Percentiles rank a stretch among this genome's conserved stretches.
phyloP scores from a whole-genome alignment of 2,888 invertebrate genomes.

The Rhamnusium bicolor region DNA sequence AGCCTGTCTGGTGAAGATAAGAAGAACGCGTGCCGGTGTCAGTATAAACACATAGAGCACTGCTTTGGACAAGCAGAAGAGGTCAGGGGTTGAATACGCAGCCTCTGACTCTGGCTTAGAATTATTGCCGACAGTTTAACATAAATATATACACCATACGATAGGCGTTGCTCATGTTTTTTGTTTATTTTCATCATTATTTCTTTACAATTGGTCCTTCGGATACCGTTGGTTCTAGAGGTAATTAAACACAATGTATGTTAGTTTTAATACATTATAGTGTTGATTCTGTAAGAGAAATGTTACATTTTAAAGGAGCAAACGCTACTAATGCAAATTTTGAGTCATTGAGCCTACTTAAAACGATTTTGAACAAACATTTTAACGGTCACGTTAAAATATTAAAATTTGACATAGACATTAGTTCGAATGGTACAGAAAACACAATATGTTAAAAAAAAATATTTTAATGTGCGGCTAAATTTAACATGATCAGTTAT shows the following conservation, averaged over 20 bases:
- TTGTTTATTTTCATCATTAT: neutral
- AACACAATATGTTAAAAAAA: too few species aligned
- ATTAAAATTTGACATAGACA: too few species aligned
- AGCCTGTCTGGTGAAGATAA: constrained; percentile 17
- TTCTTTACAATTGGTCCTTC: neutral
- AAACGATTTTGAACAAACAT: too few species aligned
- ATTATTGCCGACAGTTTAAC: constrained; percentile 2
- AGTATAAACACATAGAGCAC: constrained; percentile 23
- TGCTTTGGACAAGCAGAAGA: constrained; percentile 4
- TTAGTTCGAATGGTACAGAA: too few species aligned
- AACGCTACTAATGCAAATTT: too few species aligned
- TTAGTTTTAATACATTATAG: too few species aligned
- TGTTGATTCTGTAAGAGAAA: too few species aligned
- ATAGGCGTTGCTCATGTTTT: neutral
- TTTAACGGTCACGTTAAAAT: too few species aligned
- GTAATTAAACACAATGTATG: neutral
- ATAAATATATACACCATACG: neutral
- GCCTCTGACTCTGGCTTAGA: constrained; percentile 7
- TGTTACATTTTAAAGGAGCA: too few species aligned
- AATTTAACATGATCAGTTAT: too few species aligned
- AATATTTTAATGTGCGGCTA: too few species aligned
- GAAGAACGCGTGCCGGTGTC: constrained; percentile 24
- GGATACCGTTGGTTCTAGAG: neutral
- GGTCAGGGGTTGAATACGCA: constrained; percentile 20
- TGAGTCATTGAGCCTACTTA: too few species aligned